Conservation (phyloP, 2,888 invertebrate genomes). For the Eilema sororculum region DNA sequence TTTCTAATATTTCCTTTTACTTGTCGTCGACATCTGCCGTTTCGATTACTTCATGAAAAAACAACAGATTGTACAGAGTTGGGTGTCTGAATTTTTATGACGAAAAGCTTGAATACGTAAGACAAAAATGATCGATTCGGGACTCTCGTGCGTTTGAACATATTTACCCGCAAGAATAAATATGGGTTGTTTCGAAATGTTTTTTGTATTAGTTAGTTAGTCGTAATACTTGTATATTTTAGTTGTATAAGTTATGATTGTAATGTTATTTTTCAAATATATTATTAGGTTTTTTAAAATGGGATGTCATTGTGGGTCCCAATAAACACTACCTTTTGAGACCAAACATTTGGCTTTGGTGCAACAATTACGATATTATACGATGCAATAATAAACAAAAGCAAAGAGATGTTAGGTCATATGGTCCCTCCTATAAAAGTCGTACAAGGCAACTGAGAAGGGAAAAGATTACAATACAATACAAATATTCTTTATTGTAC, state of each 20-base stretch:
- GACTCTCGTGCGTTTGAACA: background rate
- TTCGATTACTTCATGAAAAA: conserved; percentile 53
- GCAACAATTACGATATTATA: no score
- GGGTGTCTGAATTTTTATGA: conserved; percentile 28
- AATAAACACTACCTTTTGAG: no score
- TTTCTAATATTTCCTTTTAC: conserved; percentile 67
- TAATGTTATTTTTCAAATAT: background rate
- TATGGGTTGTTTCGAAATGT: background rate
- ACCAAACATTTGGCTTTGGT: no score
- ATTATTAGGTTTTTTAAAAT: no score
- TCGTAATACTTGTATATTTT: no score
- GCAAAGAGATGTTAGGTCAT: no score
- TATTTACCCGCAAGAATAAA: background rate
- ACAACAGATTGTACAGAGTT: conserved; percentile 37
- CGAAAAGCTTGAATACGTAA: conserved; percentile 14
- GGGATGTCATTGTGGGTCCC: no score
- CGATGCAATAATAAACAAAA: no score
- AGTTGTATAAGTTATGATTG: background rate
- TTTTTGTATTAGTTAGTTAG: background rate
- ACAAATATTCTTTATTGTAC: no score
- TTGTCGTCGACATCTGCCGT: conserved; percentile 64
- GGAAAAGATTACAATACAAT: no score
- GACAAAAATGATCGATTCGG: conserved; percentile 21
- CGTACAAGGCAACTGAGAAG: no score
- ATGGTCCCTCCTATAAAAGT: no score